Evolutionary conservation across 2,888 invertebrate genomes (phyloP).

Genomic region (Netelia virgata): DNA sequence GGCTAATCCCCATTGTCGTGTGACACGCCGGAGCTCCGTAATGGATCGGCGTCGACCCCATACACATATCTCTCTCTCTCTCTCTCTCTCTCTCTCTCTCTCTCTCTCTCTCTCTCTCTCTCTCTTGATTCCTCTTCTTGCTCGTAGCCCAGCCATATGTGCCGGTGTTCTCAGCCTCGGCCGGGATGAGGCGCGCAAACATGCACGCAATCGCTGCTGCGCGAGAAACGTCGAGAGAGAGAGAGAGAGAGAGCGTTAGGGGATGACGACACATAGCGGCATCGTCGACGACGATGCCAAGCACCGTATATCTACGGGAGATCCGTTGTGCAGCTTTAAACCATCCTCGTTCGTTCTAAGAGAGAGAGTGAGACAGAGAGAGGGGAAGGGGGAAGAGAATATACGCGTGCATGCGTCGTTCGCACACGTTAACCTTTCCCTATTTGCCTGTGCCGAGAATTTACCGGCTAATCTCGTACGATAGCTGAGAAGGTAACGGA

Average conservation of each 20-base stretch:
- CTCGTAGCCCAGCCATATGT: slow-evolving; percentile 43
- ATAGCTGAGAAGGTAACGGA: slow-evolving; percentile 58
- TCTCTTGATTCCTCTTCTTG: slow-evolving; percentile 11
- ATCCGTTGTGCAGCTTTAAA: slow-evolving; percentile 75
- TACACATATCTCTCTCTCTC: slow-evolving; percentile 60
- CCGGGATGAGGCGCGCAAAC: slow-evolving; percentile 52
- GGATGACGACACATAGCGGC: slow-evolving; percentile 10
- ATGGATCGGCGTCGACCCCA: slow-evolving; percentile 82
- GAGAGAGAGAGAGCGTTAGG: slow-evolving; percentile 8
- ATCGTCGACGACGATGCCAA: slow-evolving; percentile 22
- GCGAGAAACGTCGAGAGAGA: slow-evolving; percentile 7
- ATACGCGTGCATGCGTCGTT: slow-evolving; percentile 6
- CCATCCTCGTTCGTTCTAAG: slow-evolving; percentile 67
- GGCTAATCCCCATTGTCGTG: slow-evolving; percentile 82
- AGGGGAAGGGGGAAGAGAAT: neutral
- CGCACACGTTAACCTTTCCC: slow-evolving; percentile 23
- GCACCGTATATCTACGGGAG: neutral
- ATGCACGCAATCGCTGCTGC: slow-evolving; percentile 68
- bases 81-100: slow-evolving; percentile 47
- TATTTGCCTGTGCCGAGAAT: slow-evolving; percentile 33
- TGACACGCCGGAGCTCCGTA: slow-evolving; percentile 80
- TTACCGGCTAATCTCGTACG: slow-evolving; percentile 72
- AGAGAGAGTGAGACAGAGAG: slow-evolving; percentile 26
- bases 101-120: slow-evolving; percentile 40
- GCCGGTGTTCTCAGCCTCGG: slow-evolving; percentile 61